Percentiles rank a stretch among this genome's conserved stretches.
phyloP scores from a whole-genome alignment of 2,113 vertebrate species.

The Hirundichthys speculiger region DNA sequence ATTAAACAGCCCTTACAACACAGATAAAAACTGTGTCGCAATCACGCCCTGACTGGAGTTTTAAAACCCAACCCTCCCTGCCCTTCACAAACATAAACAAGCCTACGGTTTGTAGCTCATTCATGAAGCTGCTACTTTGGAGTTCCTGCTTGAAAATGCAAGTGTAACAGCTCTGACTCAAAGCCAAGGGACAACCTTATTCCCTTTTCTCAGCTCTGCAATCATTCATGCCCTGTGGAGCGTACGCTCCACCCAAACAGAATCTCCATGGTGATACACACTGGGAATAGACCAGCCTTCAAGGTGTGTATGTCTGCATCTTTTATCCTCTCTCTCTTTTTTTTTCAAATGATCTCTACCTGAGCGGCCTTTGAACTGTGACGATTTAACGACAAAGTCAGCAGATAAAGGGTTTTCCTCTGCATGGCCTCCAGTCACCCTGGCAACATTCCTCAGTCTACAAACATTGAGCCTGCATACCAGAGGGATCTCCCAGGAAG shows the following conservation, averaged over 20 bases:
- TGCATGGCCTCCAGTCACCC: conserved; percentile 67
- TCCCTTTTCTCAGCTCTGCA: conserved; percentile 49
- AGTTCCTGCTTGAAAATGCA: conserved; percentile 54
- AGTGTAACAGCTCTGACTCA: conserved; percentile 61
- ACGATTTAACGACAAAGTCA: conserved; percentile 67
- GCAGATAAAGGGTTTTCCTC: conserved; percentile 80
- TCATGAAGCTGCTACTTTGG: conserved; percentile 60
- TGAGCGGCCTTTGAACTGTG: conserved; percentile 63
- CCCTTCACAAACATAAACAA: conserved; percentile 51
- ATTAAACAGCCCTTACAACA: conserved; percentile 32
- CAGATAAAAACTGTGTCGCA: conserved; percentile 42
- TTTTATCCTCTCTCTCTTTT: conserved; percentile 18
- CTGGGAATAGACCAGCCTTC: conserved; percentile 51
- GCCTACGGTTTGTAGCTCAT: conserved; percentile 56
- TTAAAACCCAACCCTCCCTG: conserved; percentile 31
- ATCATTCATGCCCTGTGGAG: conserved; percentile 64
- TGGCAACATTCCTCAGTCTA: conserved; percentile 79
- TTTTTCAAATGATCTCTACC: conserved; percentile 44
- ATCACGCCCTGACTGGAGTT: conserved; percentile 33
- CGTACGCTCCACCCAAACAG: conserved; percentile 72
- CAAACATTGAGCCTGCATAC: conserved; percentile 79
- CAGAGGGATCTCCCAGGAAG: conserved; percentile 72
- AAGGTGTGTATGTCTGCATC: conserved; percentile 56
- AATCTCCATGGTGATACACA: conserved; percentile 73
- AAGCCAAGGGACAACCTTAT: conserved; percentile 60